phyloP scores from a whole-genome alignment of 2,888 invertebrate genomes.

The Heterodera filipjevi region DNA sequence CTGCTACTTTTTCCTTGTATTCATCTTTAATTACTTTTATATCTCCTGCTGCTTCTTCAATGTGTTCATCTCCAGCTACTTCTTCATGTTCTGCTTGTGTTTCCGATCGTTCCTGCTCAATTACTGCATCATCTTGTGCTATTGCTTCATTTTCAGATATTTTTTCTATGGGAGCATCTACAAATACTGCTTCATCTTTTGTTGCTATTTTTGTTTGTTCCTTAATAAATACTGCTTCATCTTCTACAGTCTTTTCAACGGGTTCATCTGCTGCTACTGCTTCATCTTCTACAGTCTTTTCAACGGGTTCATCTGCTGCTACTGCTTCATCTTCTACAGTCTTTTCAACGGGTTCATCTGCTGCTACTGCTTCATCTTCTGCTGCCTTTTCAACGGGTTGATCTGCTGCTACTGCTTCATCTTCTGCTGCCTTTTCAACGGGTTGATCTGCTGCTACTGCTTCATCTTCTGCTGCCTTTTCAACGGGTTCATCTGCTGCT shows the following conservation, averaged over 20 bases:
- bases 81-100: no score
- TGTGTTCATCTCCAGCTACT: no score
- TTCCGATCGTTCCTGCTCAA: no score
- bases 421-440: neutral
- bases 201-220: neutral
- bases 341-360: neutral
- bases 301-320: neutral
- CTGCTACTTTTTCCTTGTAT: no score
- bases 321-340: neutral
- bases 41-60: no score
- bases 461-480: neutral
- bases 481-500: neutral
- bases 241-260: neutral
- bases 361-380: neutral
- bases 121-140: no score
- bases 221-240: neutral
- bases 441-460: neutral
- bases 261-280: neutral
- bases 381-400: neutral
- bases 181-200: neutral
- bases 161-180: neutral
- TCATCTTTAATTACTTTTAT: no score
- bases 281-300: neutral
- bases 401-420: neutral
- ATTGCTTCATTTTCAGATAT: no score